Evolutionary conservation across 1,140 invertebrate genomes (phyloP).

Genomic region (Pogonognathellus flavescens): DNA sequence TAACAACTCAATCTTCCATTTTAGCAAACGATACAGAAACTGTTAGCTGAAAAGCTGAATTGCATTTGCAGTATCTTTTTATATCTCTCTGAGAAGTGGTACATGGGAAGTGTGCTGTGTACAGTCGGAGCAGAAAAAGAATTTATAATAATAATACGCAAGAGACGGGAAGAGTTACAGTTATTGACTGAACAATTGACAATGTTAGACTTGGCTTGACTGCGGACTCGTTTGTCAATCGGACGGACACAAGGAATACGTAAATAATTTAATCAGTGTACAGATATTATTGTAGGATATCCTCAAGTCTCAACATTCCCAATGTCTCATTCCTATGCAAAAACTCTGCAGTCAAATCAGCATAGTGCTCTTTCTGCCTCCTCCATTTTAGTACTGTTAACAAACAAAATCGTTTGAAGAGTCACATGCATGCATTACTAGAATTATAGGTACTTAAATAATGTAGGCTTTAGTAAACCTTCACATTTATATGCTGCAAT

Average conservation of each 20-base stretch:
- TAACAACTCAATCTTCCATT: not conserved
- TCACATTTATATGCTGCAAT: too few relatives aligned
- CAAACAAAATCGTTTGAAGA: too few relatives aligned
- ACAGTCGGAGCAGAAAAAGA: too few relatives aligned
- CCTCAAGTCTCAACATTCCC: too few relatives aligned
- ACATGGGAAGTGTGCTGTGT: too few relatives aligned
- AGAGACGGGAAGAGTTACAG: conserved; percentile 11
- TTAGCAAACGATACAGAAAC: not conserved
- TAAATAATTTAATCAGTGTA: not conserved
- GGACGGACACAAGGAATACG: conserved; percentile 1
- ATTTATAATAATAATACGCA: not conserved
- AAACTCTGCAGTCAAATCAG: not conserved
- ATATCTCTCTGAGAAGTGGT: too few relatives aligned
- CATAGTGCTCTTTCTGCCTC: not conserved
- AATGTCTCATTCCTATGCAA: not conserved
- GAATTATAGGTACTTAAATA: too few relatives aligned
- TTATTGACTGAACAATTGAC: conserved; percentile 35
- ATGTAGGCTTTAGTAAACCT: too few relatives aligned
- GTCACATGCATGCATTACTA: too few relatives aligned
- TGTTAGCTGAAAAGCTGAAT: not conserved
- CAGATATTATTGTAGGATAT: too few relatives aligned
- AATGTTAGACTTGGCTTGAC: conserved; percentile 14
- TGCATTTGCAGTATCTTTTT: too few relatives aligned
- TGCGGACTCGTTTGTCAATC: conserved; percentile 37
- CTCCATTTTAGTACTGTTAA: too few relatives aligned